Conservation (phyloP, 2,888 invertebrate genomes). For the Andrena hattorfiana region DNA sequence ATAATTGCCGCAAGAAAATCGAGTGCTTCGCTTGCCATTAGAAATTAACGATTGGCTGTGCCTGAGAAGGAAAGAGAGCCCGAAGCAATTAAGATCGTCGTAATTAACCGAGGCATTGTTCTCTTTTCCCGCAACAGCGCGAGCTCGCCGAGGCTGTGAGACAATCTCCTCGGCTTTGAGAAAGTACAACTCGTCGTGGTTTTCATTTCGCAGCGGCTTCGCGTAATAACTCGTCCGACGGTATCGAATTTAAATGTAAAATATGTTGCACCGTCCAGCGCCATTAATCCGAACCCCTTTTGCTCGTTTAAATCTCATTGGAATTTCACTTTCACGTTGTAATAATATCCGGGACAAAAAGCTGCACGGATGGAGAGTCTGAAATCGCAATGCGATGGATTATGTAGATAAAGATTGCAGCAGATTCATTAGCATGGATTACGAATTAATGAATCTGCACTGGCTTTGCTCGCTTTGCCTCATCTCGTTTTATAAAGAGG, state of each 20-base stretch:
- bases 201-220: conserved; percentile 60
- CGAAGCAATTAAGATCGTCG: conserved; percentile 56
- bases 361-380: not conserved
- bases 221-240: conserved; percentile 52
- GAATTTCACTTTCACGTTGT: not conserved
- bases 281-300: not conserved
- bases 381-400: not conserved
- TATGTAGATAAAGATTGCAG: conserved; percentile 7
- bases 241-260: conserved; percentile 37
- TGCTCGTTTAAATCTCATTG: not conserved
- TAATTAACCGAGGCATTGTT: conserved; percentile 67
- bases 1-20: conserved; percentile 26
- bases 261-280: not conserved
- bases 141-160: conserved; percentile 55
- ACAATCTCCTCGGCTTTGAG: conserved; percentile 60
- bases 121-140: conserved; percentile 27
- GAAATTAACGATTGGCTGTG: conserved; percentile 41
- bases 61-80: conserved; percentile 37
- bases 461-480: not conserved
- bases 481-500: not conserved
- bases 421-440: not conserved
- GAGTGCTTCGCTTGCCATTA: not conserved
- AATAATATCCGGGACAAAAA: not conserved
- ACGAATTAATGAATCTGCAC: not conserved
- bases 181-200: conserved; percentile 63